Conservation (phyloP, 2,888 invertebrate genomes). For the Biston betularia region DNA sequence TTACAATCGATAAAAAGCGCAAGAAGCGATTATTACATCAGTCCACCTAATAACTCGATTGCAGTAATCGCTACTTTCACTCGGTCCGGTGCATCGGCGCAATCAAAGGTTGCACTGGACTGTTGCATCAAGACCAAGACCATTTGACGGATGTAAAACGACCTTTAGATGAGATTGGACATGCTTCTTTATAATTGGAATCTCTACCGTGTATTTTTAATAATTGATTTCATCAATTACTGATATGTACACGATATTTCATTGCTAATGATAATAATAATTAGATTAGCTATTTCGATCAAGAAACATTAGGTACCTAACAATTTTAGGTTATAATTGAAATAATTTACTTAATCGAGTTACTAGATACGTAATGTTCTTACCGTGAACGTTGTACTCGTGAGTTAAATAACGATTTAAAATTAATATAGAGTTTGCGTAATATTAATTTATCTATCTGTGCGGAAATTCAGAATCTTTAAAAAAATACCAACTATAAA, state of each 20-base stretch:
- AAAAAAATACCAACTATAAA: too few species aligned
- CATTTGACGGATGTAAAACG: constrained; percentile 31
- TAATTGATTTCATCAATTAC: constrained; percentile 25
- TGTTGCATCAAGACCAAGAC: constrained; percentile 25
- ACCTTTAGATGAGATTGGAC: constrained; percentile 30
- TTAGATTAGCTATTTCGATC: too few species aligned
- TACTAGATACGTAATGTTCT: too few species aligned
- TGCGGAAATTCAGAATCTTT: too few species aligned
- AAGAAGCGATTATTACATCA: constrained; percentile 75
- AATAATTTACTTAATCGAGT: not conserved
- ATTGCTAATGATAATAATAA: not conserved
- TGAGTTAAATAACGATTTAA: too few species aligned
- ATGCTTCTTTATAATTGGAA: constrained; percentile 30
- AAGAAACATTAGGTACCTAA: not conserved
- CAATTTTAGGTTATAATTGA: not conserved
- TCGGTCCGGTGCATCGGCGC: constrained; percentile 61
- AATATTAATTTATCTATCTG: too few species aligned
- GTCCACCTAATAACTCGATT: constrained; percentile 75
- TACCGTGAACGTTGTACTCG: too few species aligned
- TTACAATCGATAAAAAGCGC: constrained; percentile 68
- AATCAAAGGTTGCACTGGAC: constrained; percentile 55
- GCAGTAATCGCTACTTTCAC: constrained; percentile 81
- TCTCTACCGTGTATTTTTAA: constrained; percentile 5
- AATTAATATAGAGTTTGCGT: too few species aligned
- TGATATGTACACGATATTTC: constrained; percentile 2